These are phyloP conservation scores for Mobula birostris DNA, from an alignment of 2,113 vertebrate species.

Conservation along the genomic window DNA sequence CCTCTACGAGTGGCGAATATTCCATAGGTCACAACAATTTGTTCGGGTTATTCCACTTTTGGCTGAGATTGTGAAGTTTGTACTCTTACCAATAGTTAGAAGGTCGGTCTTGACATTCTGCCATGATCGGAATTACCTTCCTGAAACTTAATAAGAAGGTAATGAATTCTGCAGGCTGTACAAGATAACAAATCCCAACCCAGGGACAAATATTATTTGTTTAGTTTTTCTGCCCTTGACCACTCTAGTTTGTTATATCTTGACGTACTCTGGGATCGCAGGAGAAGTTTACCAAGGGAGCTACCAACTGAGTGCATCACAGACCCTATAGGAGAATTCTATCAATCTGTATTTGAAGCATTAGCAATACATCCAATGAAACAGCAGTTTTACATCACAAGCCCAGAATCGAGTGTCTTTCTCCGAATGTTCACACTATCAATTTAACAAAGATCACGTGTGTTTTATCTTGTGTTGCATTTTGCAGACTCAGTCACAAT, in stretches of 20 bases:
- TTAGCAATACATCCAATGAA: too few relatives aligned
- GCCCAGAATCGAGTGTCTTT: background rate
- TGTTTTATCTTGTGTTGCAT: background rate
- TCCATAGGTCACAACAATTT: background rate
- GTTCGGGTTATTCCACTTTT: background rate
- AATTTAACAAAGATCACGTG: background rate
- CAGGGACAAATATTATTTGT: slow-evolving; percentile 10
- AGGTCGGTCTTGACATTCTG: background rate
- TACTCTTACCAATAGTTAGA: background rate
- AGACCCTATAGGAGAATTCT: background rate
- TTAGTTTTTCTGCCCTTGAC: background rate
- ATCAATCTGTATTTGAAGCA: background rate
- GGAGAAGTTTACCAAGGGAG: background rate
- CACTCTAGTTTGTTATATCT: background rate
- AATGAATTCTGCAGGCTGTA: background rate
- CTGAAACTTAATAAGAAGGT: background rate
- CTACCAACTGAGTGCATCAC: background rate
- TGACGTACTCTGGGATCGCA: background rate
- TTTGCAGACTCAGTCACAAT: background rate
- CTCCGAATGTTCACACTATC: too few relatives aligned
- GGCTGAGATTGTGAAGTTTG: background rate
- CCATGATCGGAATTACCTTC: background rate
- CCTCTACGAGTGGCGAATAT: too few relatives aligned
- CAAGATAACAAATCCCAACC: background rate
- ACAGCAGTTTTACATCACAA: background rate